phyloP scores from a whole-genome alignment of 2,888 invertebrate genomes.

The Brassicogethes aeneus region DNA sequence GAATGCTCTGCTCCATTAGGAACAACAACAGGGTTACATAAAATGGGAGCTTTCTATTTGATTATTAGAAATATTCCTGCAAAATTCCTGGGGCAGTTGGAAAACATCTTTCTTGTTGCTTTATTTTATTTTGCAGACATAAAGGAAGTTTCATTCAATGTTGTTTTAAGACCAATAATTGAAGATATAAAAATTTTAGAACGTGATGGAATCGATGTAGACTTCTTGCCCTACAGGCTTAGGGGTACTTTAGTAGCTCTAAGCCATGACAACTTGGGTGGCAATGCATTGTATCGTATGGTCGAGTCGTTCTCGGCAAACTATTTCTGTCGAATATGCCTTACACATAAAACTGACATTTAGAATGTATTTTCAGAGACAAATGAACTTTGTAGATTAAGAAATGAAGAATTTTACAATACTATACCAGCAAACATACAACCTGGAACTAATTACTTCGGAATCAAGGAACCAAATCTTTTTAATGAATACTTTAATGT shows the following conservation, averaged over 20 bases:
- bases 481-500: slow-evolving; percentile 6
- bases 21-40: slow-evolving; percentile 15
- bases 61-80: slow-evolving; percentile 13
- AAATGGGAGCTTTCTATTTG: slow-evolving; percentile 18
- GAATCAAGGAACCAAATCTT: slow-evolving; percentile 3
- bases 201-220: slow-evolving; percentile 6
- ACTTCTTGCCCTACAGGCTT: background rate
- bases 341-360: slow-evolving; percentile 6
- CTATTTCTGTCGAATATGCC: slow-evolving; percentile 19
- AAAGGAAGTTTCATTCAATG: slow-evolving; percentile 12
- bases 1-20: slow-evolving; percentile 17
- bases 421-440: background rate
- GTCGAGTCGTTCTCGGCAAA: slow-evolving; percentile 15
- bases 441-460: slow-evolving; percentile 1
- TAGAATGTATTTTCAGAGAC: slow-evolving; percentile 2
- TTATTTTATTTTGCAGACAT: slow-evolving; percentile 14
- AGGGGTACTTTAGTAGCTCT: slow-evolving; percentile 12
- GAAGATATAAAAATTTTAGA: slow-evolving; percentile 16
- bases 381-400: background rate
- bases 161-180: slow-evolving; percentile 11
- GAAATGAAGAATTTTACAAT: background rate
- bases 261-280: slow-evolving; percentile 17
- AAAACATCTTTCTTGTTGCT: slow-evolving; percentile 14
- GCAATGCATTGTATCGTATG: slow-evolving; percentile 17
- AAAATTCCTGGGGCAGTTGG: slow-evolving; percentile 5